Evolutionary conservation across 2,888 invertebrate genomes (phyloP).

Genomic region (Drymonia ruficornis): DNA sequence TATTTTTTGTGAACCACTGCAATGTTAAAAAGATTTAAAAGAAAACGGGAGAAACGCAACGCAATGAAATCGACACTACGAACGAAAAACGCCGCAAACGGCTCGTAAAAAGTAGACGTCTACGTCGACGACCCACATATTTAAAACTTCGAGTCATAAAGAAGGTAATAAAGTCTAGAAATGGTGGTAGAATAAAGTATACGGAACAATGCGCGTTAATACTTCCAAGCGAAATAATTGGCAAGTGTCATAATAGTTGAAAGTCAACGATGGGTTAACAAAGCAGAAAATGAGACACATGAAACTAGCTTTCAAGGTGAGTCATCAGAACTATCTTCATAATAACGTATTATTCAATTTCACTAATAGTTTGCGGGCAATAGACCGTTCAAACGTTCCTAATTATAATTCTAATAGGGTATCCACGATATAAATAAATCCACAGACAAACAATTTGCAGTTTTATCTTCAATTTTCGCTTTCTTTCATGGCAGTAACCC

Average conservation of each 20-base stretch:
- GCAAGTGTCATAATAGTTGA: slow-evolving; percentile 33
- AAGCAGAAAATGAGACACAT: slow-evolving; percentile 47
- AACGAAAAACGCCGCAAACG: slow-evolving; percentile 44
- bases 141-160: slow-evolving; percentile 42
- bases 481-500: slow-evolving; percentile 61
- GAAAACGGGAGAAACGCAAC: slow-evolving; percentile 22
- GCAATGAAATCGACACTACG: slow-evolving; percentile 27
- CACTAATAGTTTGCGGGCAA: slow-evolving; percentile 49
- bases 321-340: slow-evolving; percentile 43
- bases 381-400: slow-evolving; percentile 42
- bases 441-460: slow-evolving; percentile 41
- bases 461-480: slow-evolving; percentile 52
- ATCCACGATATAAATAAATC: slow-evolving; percentile 33
- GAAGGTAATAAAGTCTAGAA: slow-evolving; percentile 36
- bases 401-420: slow-evolving; percentile 42
- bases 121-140: slow-evolving; percentile 43
- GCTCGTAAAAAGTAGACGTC: slow-evolving; percentile 45
- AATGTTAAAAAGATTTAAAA: slow-evolving; percentile 11
- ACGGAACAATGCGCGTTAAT: slow-evolving; percentile 18
- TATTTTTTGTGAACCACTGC: slow-evolving; percentile 4
- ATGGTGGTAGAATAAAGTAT: slow-evolving; percentile 21
- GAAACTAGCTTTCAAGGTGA: slow-evolving; percentile 46
- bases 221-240: slow-evolving; percentile 26
- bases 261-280: slow-evolving; percentile 38
- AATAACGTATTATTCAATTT: slow-evolving; percentile 53